Evolutionary conservation across 2,113 vertebrate genomes (phyloP).

Genomic region (Sceloporus tristichus): DNA sequence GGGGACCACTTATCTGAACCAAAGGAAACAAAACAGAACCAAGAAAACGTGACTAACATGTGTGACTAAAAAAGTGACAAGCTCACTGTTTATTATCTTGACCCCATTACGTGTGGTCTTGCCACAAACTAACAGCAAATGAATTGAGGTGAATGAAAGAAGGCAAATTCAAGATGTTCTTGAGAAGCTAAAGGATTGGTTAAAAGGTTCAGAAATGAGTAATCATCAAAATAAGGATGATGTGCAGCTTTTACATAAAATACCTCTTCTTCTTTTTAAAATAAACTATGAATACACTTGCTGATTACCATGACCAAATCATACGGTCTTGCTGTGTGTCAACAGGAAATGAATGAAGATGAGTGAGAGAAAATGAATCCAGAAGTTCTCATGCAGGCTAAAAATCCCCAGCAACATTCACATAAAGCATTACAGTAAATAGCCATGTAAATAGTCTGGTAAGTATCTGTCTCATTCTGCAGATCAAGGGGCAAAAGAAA

Average conservation of each 20-base stretch:
- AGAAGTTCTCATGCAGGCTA: neutral
- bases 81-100: neutral
- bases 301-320: neutral
- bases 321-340: neutral
- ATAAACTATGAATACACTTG: neutral
- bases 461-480: no score
- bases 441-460: no score
- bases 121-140: conserved; percentile 7
- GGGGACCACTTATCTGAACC: neutral
- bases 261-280: neutral
- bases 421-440: neutral
- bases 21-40: neutral
- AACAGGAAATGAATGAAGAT: conserved; percentile 10
- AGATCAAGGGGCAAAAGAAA: neutral
- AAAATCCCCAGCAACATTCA: neutral
- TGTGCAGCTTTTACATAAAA: neutral
- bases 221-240: neutral
- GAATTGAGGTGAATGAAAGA: neutral
- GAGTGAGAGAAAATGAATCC: conserved; percentile 4
- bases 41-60: neutral
- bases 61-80: neutral
- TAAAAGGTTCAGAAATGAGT: conserved; percentile 9
- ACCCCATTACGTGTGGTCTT: neutral
- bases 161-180: neutral
- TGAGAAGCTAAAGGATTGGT: neutral